phyloP scores from a whole-genome alignment of 2,888 invertebrate genomes.

The Campoplex nolae region DNA sequence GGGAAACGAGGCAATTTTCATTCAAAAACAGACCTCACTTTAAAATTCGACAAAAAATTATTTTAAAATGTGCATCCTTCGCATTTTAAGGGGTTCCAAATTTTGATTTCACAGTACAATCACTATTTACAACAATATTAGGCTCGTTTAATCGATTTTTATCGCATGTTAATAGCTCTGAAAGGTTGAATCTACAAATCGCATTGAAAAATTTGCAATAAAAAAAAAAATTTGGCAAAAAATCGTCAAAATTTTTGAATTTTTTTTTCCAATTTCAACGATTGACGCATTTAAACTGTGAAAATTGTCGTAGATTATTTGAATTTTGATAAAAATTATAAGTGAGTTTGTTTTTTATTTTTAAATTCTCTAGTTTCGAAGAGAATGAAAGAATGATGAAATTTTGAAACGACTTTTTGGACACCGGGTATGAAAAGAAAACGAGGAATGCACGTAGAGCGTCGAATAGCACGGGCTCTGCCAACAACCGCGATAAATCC shows the following conservation, averaged over 20 bases:
- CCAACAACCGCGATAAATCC: slow-evolving; percentile 77
- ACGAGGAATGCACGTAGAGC: neutral
- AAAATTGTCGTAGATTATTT: neutral
- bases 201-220: no score
- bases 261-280: no score
- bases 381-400: neutral
- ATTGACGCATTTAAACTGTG: no score
- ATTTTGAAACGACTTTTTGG: neutral
- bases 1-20: no score
- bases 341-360: neutral
- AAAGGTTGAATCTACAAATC: no score
- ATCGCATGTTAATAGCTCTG: no score
- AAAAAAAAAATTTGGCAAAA: no score
- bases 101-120: neutral
- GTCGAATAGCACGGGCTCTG: slow-evolving; percentile 33
- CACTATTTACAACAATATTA: no score
- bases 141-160: no score
- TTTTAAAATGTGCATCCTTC: neutral
- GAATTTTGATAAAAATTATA: neutral
- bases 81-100: neutral
- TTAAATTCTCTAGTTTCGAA: neutral
- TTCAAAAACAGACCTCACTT: no score
- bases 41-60: neutral
- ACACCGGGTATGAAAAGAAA: neutral
- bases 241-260: no score